Conservation (phyloP, 2,113 vertebrate species). For the Puffinus mauretanicus region DNA sequence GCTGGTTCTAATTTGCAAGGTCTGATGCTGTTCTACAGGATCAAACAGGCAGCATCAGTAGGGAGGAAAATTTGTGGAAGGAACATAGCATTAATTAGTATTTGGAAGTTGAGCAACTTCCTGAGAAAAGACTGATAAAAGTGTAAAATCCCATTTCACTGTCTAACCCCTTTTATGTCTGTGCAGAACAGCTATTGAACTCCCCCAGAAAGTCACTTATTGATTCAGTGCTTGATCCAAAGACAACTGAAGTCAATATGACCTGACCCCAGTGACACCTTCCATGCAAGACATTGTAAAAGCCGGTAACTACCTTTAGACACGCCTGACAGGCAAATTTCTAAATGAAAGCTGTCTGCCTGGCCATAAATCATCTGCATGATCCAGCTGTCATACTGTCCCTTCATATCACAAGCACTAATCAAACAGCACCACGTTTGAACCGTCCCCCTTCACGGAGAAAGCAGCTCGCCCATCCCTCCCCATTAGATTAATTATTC, state of each 20-base stretch:
- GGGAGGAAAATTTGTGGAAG: neutral
- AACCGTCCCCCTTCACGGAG: accelerated
- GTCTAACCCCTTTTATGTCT: neutral
- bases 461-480: neutral
- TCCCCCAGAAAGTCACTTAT: neutral
- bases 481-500: neutral
- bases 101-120: neutral
- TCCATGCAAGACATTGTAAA: neutral
- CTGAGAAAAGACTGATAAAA: neutral
- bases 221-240: neutral
- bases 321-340: neutral
- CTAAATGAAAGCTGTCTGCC: neutral
- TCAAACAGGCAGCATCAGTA: neutral
- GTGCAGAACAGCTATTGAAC: neutral
- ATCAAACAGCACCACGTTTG: neutral
- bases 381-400: neutral
- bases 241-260: neutral
- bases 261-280: neutral
- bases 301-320: neutral
- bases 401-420: neutral
- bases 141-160: neutral
- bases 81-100: neutral
- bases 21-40: neutral
- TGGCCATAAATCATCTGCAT: neutral
- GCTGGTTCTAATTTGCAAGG: neutral